phyloP scores from a whole-genome alignment of 2,797 vertebrate genomes.

The Loris lydekkerianus region DNA sequence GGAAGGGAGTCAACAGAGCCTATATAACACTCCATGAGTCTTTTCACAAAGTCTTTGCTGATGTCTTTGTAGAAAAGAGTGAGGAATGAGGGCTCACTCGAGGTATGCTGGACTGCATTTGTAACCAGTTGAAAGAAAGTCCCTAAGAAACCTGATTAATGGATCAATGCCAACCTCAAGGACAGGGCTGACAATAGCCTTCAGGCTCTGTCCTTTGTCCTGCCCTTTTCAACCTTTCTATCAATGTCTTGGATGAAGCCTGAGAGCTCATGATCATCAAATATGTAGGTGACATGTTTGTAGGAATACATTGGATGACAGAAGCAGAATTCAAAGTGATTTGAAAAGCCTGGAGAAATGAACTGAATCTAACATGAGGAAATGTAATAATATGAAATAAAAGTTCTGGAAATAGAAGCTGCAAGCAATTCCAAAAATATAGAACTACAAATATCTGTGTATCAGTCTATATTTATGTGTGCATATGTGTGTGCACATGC shows the following conservation, averaged over 20 bases:
- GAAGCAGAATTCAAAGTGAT: slow-evolving; percentile 45
- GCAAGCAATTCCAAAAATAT: neutral
- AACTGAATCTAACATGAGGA: neutral
- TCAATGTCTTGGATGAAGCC: slow-evolving; percentile 7
- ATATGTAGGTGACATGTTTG: neutral
- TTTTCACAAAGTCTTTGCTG: slow-evolving; percentile 30
- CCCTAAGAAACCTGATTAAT: slow-evolving; percentile 45
- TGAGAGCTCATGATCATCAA: slow-evolving; percentile 16
- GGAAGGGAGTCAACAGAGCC: neutral
- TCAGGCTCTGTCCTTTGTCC: neutral
- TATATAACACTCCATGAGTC: neutral
- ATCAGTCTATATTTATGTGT: neutral
- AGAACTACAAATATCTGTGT: neutral
- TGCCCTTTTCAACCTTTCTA: neutral
- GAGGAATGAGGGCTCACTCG: neutral
- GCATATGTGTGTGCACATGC: neutral
- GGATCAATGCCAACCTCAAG: neutral
- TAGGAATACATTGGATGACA: neutral
- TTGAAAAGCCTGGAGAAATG: neutral
- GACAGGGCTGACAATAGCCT: neutral
- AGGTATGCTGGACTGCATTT: neutral
- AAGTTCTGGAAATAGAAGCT: neutral
- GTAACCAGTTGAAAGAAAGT: slow-evolving; percentile 4
- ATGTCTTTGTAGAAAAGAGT: slow-evolving; percentile 54
- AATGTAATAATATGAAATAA: neutral